phyloP scores from a whole-genome alignment of 2,888 invertebrate genomes.

The Amiota communis region DNA sequence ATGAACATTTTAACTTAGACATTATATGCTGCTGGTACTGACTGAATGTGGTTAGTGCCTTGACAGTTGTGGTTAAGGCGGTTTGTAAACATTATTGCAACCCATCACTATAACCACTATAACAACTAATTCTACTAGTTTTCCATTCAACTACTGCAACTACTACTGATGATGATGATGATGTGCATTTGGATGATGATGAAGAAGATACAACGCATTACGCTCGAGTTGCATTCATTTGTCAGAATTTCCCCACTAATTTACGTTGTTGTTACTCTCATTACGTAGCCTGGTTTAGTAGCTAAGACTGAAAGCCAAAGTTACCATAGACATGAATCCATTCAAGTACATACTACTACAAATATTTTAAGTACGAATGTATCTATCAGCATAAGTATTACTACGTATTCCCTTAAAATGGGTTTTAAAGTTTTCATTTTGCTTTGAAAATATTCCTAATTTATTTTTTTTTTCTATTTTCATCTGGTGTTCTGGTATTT shows the following conservation, averaged over 20 bases:
- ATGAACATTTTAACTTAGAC: neutral
- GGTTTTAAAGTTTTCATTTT: neutral
- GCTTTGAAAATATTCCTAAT: neutral
- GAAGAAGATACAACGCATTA: neutral
- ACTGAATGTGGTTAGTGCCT: neutral
- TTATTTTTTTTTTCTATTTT: neutral
- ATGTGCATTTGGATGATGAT: neutral
- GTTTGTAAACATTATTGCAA: neutral
- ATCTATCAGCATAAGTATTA: too few species aligned
- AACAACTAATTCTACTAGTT: neutral
- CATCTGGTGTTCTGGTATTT: constrained; percentile 13
- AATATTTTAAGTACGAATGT: too few species aligned
- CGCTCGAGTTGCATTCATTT: constrained; percentile 15
- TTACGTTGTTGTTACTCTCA: constrained; percentile 14
- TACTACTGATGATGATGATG: neutral
- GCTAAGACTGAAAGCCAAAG: too few species aligned
- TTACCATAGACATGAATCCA: too few species aligned
- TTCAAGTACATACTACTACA: too few species aligned
- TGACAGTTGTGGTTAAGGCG: constrained; percentile 19
- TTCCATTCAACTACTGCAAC: neutral
- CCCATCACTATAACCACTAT: too few species aligned
- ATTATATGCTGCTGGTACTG: neutral
- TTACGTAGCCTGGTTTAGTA: neutral
- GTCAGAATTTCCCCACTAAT: constrained; percentile 8
- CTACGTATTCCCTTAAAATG: neutral